These are phyloP conservation scores for Idris sp. DNA, from an alignment of 1,140 invertebrate genomes.

Conservation along the genomic window DNA sequence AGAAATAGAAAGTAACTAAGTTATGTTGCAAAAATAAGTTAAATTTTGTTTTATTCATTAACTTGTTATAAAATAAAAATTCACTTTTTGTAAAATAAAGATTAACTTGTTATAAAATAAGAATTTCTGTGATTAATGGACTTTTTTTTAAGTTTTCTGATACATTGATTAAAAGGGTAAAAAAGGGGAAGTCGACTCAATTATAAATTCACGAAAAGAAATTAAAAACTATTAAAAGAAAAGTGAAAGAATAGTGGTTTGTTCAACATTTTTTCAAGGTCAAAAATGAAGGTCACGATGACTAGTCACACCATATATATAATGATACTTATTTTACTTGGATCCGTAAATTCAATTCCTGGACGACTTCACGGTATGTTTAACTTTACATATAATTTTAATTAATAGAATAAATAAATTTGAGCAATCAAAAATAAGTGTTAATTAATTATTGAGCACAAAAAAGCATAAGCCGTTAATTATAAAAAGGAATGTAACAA, in stretches of 20 bases:
- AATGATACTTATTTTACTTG: conserved; percentile 50
- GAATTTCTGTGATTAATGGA: no score
- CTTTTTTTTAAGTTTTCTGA: no score
- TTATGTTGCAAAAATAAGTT: no score
- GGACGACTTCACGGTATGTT: conserved; percentile 62
- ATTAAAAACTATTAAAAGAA: conserved; percentile 25
- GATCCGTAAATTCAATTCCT: conserved; percentile 54
- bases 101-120: no score
- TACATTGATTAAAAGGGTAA: no score
- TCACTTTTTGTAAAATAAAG: no score
- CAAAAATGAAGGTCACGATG: conserved; percentile 57
- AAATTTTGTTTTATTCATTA: no score
- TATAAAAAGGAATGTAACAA: no score
- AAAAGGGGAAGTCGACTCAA: conserved; percentile 7
- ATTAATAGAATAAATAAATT: not conserved
- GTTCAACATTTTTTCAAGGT: conserved; percentile 53
- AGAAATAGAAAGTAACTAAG: no score
- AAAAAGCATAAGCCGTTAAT: no score
- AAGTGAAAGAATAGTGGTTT: conserved; percentile 51
- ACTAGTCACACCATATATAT: conserved; percentile 49
- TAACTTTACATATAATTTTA: conserved; percentile 11
- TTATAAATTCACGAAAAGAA: conserved; percentile 25
- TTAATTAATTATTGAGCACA: conserved; percentile 10
- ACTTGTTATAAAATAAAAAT: no score
- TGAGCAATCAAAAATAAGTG: not conserved